Evolutionary conservation across 1,140 invertebrate genomes (phyloP), one percentile per base, ranked within the genome.

Genomic region (Temnothorax longispinosus): DNA sequence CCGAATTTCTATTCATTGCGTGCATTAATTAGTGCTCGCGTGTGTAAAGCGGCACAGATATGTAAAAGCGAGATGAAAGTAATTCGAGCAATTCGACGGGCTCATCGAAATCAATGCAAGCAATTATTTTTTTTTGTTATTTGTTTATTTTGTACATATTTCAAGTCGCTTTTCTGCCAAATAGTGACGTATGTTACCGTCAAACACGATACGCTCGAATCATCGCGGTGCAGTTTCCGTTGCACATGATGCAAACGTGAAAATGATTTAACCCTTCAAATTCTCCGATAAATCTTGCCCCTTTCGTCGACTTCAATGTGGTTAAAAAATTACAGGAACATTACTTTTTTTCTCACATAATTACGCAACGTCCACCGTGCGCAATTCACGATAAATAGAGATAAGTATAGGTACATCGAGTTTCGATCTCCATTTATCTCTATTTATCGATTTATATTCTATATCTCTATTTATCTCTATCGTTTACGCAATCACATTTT

Each of bases 11-110:
- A 89, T 89, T 89, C 72, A 89, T 65, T 86, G 72, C 85, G 84
- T 87, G 84, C 86, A 91, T 91, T 91, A 92, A 92, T 92, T 91
- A 91, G 65, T 88, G 87, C 60, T 89, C 58, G 87, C 69, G 75
- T 80, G 87, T 82, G 88, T 87, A 88, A 89, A 92, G 87, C 88
- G 65, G 58, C 60, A 38, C 54, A 60, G 69, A 62, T 78, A 60
- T 72, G 41, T 52, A 75, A 27, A 87, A 89, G 77, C 89, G 77
- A 50, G 50, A 87, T 77, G 35, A 6, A 15, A 21, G 65, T 86
- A 82, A 86, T 52, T 76, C 60, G 84, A 85, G 58, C 50, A 64
- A 7, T 65, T 21, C 21, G 38, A 77, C 58, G 74, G 47, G 64
- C n/a, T 72, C 77, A 72, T 82, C 76, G 62, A 80, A 89, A 89